phyloP scores from a whole-genome alignment of 2,888 invertebrate genomes.

The Lamproptera curius region DNA sequence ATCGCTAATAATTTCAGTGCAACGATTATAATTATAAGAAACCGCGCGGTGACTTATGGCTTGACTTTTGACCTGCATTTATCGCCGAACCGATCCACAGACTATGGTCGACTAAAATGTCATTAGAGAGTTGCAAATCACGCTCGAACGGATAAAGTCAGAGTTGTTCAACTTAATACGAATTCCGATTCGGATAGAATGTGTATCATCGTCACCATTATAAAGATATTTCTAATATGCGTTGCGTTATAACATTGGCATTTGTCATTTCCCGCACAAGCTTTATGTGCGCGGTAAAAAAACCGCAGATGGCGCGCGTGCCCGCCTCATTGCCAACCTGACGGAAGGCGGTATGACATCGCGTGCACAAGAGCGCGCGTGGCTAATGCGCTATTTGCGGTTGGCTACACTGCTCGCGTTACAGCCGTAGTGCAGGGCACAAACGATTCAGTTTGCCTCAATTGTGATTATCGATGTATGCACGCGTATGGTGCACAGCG shows the following conservation, averaged over 20 bases:
- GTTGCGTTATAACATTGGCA: conserved; percentile 29
- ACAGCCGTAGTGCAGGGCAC: conserved; percentile 21
- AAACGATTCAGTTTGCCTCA: conserved; percentile 7
- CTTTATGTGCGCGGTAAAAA: conserved; percentile 50
- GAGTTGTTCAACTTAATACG: conserved; percentile 1
- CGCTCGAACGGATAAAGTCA: not conserved
- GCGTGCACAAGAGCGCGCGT: conserved; percentile 50
- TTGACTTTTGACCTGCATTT: conserved; percentile 38
- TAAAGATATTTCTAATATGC: no score
- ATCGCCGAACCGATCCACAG: conserved; percentile 13
- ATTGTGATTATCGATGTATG: conserved; percentile 1
- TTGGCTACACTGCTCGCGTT: conserved; percentile 41
- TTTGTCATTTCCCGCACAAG: conserved; percentile 45
- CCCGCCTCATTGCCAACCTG: conserved; percentile 30
- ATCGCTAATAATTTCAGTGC: conserved; percentile 47
- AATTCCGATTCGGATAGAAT: conserved; percentile 14
- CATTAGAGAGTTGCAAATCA: conserved; percentile 21
- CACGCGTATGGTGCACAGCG: not conserved
- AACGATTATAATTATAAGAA: conserved; percentile 45
- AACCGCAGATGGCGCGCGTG: conserved; percentile 42
- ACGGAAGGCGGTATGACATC: conserved; percentile 38
- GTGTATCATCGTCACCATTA: no score
- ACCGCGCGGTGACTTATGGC: conserved; percentile 36
- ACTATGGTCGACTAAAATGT: conserved; percentile 4
- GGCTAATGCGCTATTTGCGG: conserved; percentile 59